A percentile compares a stretch with the other conserved stretches of the same genome.
Evolutionary conservation across 2,888 invertebrate genomes (phyloP).

Genomic region (Gisinianus flammeolus): DNA sequence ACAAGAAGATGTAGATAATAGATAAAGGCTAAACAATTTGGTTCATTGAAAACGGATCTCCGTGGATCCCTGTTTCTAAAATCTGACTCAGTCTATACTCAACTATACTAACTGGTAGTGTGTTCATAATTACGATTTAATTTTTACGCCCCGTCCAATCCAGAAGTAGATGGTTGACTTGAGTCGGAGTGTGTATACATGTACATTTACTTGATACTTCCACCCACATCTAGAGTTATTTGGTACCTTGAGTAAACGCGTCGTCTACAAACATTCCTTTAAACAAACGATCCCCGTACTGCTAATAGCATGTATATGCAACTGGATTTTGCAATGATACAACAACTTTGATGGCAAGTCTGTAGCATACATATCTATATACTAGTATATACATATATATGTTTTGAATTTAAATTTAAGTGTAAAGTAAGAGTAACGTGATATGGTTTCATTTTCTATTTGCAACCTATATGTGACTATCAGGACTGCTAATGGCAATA

Average conservation of each 20-base stretch:
- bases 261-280: neutral
- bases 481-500: too few species aligned
- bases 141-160: conserved; percentile 25
- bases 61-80: conserved; percentile 23
- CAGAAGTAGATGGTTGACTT: conserved; percentile 17
- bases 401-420: neutral
- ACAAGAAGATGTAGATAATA: conserved; percentile 1
- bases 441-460: neutral
- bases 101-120: neutral
- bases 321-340: too few species aligned
- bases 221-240: neutral
- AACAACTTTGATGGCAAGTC: too few species aligned
- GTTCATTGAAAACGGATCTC: conserved; percentile 23
- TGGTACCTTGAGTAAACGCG: neutral
- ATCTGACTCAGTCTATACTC: conserved; percentile 7
- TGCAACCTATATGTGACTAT: too few species aligned
- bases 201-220: neutral
- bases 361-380: neutral
- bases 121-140: conserved; percentile 20
- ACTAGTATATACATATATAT: neutral
- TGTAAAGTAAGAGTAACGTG: neutral
- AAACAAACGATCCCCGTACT: conserved; percentile 1
- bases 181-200: neutral
- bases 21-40: conserved; percentile 23
- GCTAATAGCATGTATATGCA: neutral